Conservation (phyloP, 2,113 vertebrate species). For the Tychaedon coryphoeus region DNA sequence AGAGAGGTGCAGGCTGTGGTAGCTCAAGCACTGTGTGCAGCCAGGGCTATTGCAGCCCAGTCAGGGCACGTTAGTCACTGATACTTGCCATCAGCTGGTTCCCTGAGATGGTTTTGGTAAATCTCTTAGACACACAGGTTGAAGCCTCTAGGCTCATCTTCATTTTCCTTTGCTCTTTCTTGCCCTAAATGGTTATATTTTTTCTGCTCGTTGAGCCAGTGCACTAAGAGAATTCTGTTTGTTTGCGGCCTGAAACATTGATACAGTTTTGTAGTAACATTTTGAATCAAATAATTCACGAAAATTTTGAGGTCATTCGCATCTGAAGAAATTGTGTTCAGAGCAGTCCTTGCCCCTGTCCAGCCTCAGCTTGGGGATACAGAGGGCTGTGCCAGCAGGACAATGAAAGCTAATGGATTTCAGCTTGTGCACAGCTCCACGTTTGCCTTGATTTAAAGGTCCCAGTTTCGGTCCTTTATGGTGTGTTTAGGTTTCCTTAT, state of each 20-base stretch:
- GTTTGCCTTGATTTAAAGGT: slow-evolving; percentile 64
- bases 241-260: background rate
- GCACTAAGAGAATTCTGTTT: background rate
- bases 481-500: slow-evolving; percentile 60
- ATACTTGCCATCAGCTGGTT: background rate
- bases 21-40: background rate
- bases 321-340: background rate
- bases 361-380: background rate
- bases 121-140: background rate
- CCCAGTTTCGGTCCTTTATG: slow-evolving; percentile 42
- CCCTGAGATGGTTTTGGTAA: background rate
- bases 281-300: background rate
- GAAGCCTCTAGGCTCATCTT: background rate
- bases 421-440: background rate
- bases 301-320: background rate
- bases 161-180: background rate
- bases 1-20: background rate
- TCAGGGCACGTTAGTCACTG: background rate
- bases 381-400: background rate
- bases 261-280: background rate
- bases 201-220: background rate
- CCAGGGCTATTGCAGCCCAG: background rate
- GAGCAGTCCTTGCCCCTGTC: background rate
- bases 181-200: background rate
- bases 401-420: slow-evolving; percentile 40